These are phyloP conservation scores for Netelia virgata DNA, from an alignment of 2,888 invertebrate genomes.

Conservation along the genomic window DNA sequence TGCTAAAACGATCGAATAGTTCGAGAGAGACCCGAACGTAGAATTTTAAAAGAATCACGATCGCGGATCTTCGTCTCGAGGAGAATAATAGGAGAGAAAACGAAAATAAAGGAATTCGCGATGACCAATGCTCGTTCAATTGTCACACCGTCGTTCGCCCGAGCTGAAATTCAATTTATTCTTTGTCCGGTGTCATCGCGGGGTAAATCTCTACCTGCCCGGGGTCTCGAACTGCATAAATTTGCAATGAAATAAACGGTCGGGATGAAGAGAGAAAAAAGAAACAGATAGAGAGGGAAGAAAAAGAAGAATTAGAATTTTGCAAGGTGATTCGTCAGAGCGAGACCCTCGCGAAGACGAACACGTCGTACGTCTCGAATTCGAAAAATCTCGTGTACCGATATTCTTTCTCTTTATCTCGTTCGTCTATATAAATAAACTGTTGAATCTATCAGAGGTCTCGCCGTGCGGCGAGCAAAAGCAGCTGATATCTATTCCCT, in stretches of 20 bases:
- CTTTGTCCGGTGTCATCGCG: conserved; percentile 32
- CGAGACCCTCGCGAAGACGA: conserved; percentile 46
- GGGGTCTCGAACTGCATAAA: conserved; percentile 44
- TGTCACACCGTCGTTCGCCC: conserved; percentile 24
- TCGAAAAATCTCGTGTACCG: conserved; percentile 55
- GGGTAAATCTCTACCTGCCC: background rate
- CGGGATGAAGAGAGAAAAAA: conserved; percentile 28
- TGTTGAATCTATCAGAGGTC: conserved; percentile 50
- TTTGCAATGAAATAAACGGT: conserved; percentile 46
- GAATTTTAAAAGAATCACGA: background rate
- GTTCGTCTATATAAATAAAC: conserved; percentile 26
- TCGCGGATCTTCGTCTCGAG: background rate
- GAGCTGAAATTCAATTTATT: conserved; percentile 33
- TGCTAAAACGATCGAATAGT: background rate
- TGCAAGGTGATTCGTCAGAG: conserved; percentile 53
- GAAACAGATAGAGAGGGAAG: conserved; percentile 37
- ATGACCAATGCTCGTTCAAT: conserved; percentile 24
- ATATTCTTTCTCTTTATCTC: conserved; percentile 25
- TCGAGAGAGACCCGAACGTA: background rate
- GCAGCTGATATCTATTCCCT: conserved; percentile 61
- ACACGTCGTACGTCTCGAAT: conserved; percentile 66
- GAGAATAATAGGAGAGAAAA: background rate
- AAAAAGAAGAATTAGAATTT: conserved; percentile 33
- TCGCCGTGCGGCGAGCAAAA: conserved; percentile 34
- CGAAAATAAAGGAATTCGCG: background rate